Base-by-base conservation (phyloP, 2,797 vertebrate species). In the Hypotaenidia philippensis region DNA sequence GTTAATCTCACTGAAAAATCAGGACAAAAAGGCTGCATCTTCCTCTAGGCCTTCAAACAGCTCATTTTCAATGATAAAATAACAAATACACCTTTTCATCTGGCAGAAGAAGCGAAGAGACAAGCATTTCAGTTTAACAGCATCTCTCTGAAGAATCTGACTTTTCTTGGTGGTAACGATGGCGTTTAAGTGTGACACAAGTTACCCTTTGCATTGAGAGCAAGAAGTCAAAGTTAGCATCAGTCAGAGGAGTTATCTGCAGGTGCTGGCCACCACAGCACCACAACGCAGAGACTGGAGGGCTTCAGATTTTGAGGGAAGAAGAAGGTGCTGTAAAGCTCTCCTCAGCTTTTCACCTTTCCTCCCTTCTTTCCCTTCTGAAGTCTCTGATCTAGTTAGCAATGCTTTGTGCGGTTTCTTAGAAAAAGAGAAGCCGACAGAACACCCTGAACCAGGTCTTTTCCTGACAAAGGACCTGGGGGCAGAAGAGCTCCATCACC, bases 281-380 rank as follows among this genome's bases (percentile, higher is more conserved):
- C 20, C 61, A 57, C 29, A 53, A 5, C 36, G 44, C 50, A 0
- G 0, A 59, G 29, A 19, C 23, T 22, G 26, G 23, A 76, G 25
- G 34, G 70, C 38, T 72, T 55, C 64, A 60, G 83, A 19, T 40
- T 78, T 8, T 1, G 3, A 85, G 47, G 49, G n/a, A 78, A 49
- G 15, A 78, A 20, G 1, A 25, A 52, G 32, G 32, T 50, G 40
- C 7, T 55, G 40, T 38, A 72, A 78, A 86, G 36, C 10, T 69
- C 47, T 63, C 61, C 49, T 61, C 57, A 44, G 45, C 14, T 84
- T 87, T 82, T 49, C 31, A 55, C 25, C 32, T 44, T 74, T 84
- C 41, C 25, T 61, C 41, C 27, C 47, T 66, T 38, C 27, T 20
- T 78, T 69, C 56, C 44, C 11, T 17, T 72, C 59, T 74, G 40